Evolutionary conservation across 2,113 vertebrate genomes (phyloP).

Genomic region (Tyrannus savana): DNA sequence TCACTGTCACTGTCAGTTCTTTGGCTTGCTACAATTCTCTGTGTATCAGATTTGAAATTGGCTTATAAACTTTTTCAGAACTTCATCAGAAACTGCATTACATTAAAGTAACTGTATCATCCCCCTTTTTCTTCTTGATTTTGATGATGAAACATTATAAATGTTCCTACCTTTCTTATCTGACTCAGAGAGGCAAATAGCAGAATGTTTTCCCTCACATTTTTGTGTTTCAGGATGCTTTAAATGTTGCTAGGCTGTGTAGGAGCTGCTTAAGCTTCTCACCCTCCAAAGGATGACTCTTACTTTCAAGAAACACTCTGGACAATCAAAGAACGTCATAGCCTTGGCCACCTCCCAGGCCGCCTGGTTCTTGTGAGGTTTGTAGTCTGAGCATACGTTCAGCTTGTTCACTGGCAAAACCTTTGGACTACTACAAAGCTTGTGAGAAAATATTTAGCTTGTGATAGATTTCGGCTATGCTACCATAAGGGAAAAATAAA

Average conservation of each 20-base stretch:
- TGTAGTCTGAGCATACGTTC: background rate
- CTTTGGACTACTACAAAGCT: background rate
- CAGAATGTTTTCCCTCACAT: background rate
- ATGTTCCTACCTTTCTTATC: background rate
- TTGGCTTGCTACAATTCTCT: background rate
- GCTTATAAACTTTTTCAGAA: background rate
- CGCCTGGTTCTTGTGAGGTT: background rate
- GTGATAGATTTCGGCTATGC: background rate
- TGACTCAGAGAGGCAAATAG: background rate
- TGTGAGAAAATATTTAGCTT: background rate
- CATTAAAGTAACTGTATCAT: background rate
- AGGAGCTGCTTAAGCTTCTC: background rate
- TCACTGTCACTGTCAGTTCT: background rate
- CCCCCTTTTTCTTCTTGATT: background rate
- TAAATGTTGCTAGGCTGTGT: background rate
- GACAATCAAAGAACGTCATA: background rate
- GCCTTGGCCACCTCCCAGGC: background rate
- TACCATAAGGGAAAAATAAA: background rate
- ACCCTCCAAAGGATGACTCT: background rate
- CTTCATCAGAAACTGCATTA: background rate
- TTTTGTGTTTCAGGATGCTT: background rate
- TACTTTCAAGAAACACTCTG: background rate
- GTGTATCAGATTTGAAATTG: background rate
- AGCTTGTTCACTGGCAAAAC: background rate
- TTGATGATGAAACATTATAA: background rate